Conservation (phyloP, 2,888 invertebrate genomes). For the Timandra comae region DNA sequence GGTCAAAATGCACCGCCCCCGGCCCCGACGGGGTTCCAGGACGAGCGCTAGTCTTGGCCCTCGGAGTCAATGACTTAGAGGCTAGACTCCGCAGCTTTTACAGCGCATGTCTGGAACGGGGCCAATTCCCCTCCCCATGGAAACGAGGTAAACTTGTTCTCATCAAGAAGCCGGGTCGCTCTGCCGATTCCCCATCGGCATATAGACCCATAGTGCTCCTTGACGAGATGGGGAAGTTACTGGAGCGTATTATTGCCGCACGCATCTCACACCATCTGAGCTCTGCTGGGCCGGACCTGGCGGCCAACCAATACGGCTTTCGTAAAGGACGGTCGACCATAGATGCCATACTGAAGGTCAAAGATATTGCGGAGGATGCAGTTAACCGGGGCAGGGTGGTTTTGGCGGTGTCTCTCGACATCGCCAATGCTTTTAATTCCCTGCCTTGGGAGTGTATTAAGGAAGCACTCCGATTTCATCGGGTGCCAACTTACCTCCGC, state of each 20-base stretch:
- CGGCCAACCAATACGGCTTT: constrained; percentile 9
- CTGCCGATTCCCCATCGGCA: neutral
- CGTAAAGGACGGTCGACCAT: constrained; percentile 5
- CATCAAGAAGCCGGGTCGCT: neutral
- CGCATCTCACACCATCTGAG: constrained; percentile 8
- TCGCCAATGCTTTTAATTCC: constrained; percentile 22
- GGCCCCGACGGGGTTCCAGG: neutral
- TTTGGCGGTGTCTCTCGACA: too few relatives aligned
- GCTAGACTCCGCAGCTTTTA: neutral
- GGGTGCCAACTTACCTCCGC: constrained; percentile 15
- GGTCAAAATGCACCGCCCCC: neutral
- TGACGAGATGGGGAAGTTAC: neutral
- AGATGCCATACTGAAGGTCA: constrained; percentile 6
- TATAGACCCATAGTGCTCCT: constrained; percentile 2
- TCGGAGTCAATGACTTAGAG: neutral
- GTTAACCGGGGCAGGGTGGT: too few relatives aligned
- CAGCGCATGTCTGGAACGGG: neutral
- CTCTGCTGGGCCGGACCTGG: constrained; percentile 8
- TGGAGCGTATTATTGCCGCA: constrained; percentile 1
- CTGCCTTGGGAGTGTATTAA: constrained; percentile 20
- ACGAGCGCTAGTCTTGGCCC: neutral
- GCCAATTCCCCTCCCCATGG: neutral
- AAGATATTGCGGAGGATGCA: too few relatives aligned
- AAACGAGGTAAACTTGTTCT: neutral
- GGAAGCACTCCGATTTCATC: constrained; percentile 17